Evolutionary conservation across 1,140 invertebrate genomes (phyloP), one percentile per base, ranked within the genome.

Genomic region (Batillaria attramentaria): DNA sequence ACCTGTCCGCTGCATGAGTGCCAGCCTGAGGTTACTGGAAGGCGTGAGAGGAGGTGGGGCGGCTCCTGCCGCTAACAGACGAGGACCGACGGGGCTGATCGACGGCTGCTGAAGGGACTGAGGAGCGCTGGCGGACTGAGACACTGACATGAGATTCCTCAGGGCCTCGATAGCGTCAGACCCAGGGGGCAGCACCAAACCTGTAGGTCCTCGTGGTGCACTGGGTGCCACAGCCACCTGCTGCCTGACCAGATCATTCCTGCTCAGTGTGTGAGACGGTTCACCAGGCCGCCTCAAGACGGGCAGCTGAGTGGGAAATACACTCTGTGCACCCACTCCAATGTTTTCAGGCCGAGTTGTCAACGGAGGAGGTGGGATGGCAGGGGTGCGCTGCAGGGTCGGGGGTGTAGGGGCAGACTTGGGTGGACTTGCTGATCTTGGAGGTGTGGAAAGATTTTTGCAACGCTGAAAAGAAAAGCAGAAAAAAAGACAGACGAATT

Each of bases 391-490:
- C 46, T 18, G 13, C 43, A 16, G 28, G 33, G 41, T 24, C 35
- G 72, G 35, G 33, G 54, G 0, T 46, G 28, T 65, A 24, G 16
- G 35, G 24, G 43, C n/a, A 72, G 39, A 42, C 39, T n/a, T 72
- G 37, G 66, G 35, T 33, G 50, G 5, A 28, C 24, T 50, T 16
- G 46, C 43, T 31, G 66, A 70, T 16, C 65, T 10, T 28, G 68
- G 66, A 37, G 20, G 37, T 41, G 4, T 70, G 43, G 66, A 31
- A 65, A 70, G 28, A 8, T 41, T 35, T 10, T 54, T 75, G 37
- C 73, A 70, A 2, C 65, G 20, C 76, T 78, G 66, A 75, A 39
- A 72, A 31, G 31, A 28, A 43, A 39, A 72, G 18, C n/a, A 69
- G 24, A n/a, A 35, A 35, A 24, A 31, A 69, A 31, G 28, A 35